Percentiles rank a stretch among this genome's conserved stretches.
These are phyloP conservation scores for Nephila pilipes DNA, from an alignment of 1,140 invertebrate species.

Conservation along the genomic window DNA sequence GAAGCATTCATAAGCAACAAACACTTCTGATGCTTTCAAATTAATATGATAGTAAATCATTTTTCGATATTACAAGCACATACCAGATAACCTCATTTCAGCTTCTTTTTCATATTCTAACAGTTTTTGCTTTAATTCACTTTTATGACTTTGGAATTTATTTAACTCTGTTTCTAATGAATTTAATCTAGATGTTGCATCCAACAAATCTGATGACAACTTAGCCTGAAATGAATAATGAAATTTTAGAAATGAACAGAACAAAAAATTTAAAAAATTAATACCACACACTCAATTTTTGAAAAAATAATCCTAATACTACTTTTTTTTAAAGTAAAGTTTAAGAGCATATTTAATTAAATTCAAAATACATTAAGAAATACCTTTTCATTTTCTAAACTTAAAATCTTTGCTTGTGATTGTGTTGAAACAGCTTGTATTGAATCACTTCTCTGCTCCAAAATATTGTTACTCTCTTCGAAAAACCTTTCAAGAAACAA, in stretches of 20 bases:
- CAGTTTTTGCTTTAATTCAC: conserved; percentile 25
- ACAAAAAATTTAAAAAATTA: too few species aligned
- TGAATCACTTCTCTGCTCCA: conserved; percentile 82
- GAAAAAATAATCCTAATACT: too few species aligned
- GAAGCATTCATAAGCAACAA: too few species aligned
- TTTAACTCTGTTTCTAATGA: conserved; percentile 23
- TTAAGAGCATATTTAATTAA: neutral
- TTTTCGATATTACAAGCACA: neutral
- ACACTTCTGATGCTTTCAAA: neutral
- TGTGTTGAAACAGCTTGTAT: conserved; percentile 80
- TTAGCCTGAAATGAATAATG: conserved; percentile 7
- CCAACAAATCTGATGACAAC: conserved; percentile 45
- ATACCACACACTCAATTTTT: too few species aligned
- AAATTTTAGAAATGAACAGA: neutral
- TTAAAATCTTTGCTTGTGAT: conserved; percentile 80
- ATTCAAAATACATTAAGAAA: neutral
- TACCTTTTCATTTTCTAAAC: conserved; percentile 81
- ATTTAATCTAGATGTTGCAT: conserved; percentile 15
- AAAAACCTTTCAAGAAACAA: conserved; percentile 80
- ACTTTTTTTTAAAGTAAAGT: neutral
- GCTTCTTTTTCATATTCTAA: neutral
- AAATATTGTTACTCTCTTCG: conserved; percentile 81
- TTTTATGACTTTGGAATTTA: conserved; percentile 10
- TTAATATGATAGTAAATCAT: neutral
- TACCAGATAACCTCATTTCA: neutral